phyloP scores from a whole-genome alignment of 2,888 invertebrate genomes.

The Dermolepida albohirtum region DNA sequence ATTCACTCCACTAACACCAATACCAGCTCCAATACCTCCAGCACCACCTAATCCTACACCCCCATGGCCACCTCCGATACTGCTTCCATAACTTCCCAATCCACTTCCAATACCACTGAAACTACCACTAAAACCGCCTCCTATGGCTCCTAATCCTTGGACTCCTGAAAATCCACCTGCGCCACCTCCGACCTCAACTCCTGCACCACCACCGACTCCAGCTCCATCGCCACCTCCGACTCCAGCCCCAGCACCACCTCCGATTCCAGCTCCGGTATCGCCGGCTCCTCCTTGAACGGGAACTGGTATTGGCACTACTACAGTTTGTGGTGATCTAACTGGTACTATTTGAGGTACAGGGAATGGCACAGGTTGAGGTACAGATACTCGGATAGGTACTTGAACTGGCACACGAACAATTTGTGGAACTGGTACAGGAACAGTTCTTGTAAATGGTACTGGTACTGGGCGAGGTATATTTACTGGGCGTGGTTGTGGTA shows the following conservation, averaged over 20 bases:
- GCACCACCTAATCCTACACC: conserved; percentile 41
- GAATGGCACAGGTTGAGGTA: conserved; percentile 70
- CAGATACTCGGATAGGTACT: conserved; percentile 60
- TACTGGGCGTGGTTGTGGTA: conserved; percentile 69
- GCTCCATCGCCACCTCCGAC: conserved; percentile 47
- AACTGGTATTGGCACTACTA: conserved; percentile 65
- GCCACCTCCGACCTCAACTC: conserved; percentile 39
- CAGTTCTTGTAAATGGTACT: conserved; percentile 60
- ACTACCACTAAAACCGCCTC: conserved; percentile 42
- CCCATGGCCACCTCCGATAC: background rate
- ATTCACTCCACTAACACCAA: no score
- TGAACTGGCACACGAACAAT: conserved; percentile 62
- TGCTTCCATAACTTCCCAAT: conserved; percentile 28
- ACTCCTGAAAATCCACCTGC: conserved; percentile 12
- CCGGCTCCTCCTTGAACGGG: conserved; percentile 62
- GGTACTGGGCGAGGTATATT: conserved; percentile 62
- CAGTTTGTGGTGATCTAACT: conserved; percentile 69
- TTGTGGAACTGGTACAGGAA: conserved; percentile 61
- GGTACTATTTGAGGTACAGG: conserved; percentile 69
- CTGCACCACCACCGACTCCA: conserved; percentile 47
- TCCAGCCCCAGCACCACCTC: conserved; percentile 44
- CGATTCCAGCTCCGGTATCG: conserved; percentile 50
- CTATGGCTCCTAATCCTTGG: conserved; percentile 43
- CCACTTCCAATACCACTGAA: conserved; percentile 40
- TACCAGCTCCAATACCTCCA: no score